Evolutionary conservation across 2,888 invertebrate genomes (phyloP), one percentile per base, ranked within the genome.

Genomic region (Harmothoe impar): DNA sequence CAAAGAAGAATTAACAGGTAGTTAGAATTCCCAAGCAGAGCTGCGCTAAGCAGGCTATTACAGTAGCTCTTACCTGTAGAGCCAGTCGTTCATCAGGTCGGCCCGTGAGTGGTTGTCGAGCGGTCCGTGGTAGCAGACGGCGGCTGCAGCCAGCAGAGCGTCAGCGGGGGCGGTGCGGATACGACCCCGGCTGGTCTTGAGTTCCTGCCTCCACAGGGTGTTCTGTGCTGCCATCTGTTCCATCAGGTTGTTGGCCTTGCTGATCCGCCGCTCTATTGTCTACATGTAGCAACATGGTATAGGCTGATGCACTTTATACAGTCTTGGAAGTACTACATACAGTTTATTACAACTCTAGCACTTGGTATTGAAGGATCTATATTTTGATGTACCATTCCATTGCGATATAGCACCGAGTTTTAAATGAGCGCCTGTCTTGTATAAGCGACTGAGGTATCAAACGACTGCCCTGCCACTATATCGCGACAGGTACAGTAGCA

Each of bases 171-270:
- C 93, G 1, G 94, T 94, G 43, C 93, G 92, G 7, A 95, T 93
- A 51, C 94, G 93, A 35, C 92, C 93, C 62, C 94, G 93, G 20
- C 95, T 94, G 89, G 94, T 93, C 85, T 93, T 93, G 33, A 95
- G 93, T 91, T 95, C 94, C 12, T 94, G 94, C 56, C 94, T 93
- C 95, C 95, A 95, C 88, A 94, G 91, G 91, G 93, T 94, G 92
- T 95, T 94, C 91, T 95, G 95, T 93, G 94, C 93, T 12, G 94
- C 94, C 94, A 95, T 95, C 91, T 95, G 95, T 89, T 94, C 94
- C 95, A 95, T 94, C 91, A 95, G 91, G 90, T 94, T 93, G 31
- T 93, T 94, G 35, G 95, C 95, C 43, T 94, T 93, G 0, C 94
- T 92, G 29, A 95, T 95, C 91, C 93, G 94, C 88, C 93, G 93